Conservation (phyloP, 2,113 vertebrate species). For the Carollia perspicillata region DNA sequence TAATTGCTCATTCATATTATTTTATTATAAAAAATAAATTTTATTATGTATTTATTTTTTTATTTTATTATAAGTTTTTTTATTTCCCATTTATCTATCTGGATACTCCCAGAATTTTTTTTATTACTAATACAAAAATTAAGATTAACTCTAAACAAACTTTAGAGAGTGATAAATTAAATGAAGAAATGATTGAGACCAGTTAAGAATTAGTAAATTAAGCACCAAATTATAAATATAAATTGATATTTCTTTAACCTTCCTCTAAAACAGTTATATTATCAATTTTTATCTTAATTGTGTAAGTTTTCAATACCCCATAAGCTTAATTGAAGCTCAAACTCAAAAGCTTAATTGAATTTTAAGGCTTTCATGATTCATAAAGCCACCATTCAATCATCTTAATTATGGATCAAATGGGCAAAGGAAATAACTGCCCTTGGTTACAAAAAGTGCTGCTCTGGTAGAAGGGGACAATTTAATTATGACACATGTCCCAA, state of each 20-base stretch:
- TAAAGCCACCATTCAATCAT: background rate
- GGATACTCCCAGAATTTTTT: background rate
- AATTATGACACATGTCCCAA: background rate
- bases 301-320: background rate
- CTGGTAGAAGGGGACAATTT: background rate
- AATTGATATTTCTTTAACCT: background rate
- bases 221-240: background rate
- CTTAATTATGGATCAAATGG: background rate
- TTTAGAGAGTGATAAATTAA: background rate
- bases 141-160: slow-evolving; percentile 16
- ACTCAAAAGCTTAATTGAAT: background rate
- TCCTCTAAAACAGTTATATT: background rate
- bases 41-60: too few relatives aligned
- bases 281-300: background rate
- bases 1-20: background rate
- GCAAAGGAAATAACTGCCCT: background rate
- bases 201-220: background rate
- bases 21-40: too few relatives aligned
- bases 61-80: too few relatives aligned
- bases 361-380: background rate
- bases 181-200: background rate
- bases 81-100: background rate
- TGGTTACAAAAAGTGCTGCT: background rate
- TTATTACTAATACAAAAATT: slow-evolving; percentile 12
- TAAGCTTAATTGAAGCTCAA: background rate